Evolutionary conservation across 2,797 vertebrate genomes (phyloP).

Genomic region (Diplodus sargus): DNA sequence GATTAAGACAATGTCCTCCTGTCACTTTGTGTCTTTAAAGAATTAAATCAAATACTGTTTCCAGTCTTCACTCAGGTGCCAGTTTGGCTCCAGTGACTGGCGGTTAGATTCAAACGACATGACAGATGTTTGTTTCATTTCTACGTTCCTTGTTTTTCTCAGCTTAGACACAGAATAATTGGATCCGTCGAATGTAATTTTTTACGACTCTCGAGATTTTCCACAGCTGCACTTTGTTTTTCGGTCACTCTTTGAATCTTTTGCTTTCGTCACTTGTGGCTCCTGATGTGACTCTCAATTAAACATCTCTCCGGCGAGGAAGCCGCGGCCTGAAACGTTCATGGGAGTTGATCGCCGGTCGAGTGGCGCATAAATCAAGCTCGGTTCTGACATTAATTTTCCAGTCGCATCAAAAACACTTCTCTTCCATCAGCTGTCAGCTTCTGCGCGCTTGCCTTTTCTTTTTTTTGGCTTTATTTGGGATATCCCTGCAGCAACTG

Average conservation of each 20-base stretch:
- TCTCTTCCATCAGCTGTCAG: slow-evolving; percentile 48
- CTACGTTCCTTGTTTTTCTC: slow-evolving; percentile 62
- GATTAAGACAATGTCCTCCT: slow-evolving; percentile 38
- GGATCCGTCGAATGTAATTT: slow-evolving; percentile 48
- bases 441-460: neutral
- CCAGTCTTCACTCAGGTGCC: slow-evolving; percentile 62
- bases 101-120: slow-evolving; percentile 64
- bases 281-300: neutral
- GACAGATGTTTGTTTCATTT: slow-evolving; percentile 74
- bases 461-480: slow-evolving; percentile 8
- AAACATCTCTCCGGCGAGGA: neutral
- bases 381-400: slow-evolving; percentile 18
- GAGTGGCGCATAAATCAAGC: slow-evolving; percentile 3
- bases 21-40: slow-evolving; percentile 48
- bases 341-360: slow-evolving; percentile 12
- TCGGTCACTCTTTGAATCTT: slow-evolving; percentile 15
- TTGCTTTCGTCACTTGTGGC: too few relatives aligned
- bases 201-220: neutral
- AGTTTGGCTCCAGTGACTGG: slow-evolving; percentile 68
- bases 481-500: slow-evolving; percentile 48
- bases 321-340: neutral
- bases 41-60: slow-evolving; percentile 54
- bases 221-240: slow-evolving; percentile 28
- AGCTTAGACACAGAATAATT: slow-evolving; percentile 69
- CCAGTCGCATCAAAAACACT: slow-evolving; percentile 23